Percentiles rank a stretch among this genome's conserved stretches.
Evolutionary conservation across 1,140 invertebrate genomes (phyloP).

Genomic region (Drosophila mauritiana): DNA sequence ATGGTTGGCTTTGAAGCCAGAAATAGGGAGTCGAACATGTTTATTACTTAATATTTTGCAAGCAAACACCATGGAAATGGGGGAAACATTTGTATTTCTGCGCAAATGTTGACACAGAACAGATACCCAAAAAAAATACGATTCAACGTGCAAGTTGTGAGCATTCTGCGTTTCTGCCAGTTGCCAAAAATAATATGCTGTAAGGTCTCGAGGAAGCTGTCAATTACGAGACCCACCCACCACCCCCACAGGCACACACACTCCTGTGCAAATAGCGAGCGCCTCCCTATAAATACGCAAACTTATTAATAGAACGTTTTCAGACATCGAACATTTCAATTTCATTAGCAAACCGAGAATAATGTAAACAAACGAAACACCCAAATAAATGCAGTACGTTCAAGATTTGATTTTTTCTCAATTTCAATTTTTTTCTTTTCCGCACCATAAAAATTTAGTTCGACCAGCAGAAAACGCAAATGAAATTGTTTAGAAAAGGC

Average conservation of each 20-base stretch:
- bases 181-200: constrained; percentile 52
- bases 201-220: constrained; percentile 46
- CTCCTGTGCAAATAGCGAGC: constrained; percentile 17
- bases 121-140: constrained; percentile 36
- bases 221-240: constrained; percentile 31
- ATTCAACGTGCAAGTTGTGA: constrained; percentile 35
- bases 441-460: constrained; percentile 26
- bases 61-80: constrained; percentile 37
- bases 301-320: constrained; percentile 40
- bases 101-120: constrained; percentile 46
- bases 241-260: constrained; percentile 12
- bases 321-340: constrained; percentile 47
- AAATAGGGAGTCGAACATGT: constrained; percentile 17
- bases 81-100: constrained; percentile 27
- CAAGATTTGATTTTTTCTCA: constrained; percentile 8
- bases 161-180: constrained; percentile 30
- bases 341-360: constrained; percentile 39
- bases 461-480: constrained; percentile 23
- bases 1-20: constrained; percentile 9
- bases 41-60: constrained; percentile 62
- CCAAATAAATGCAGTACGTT: constrained; percentile 4
- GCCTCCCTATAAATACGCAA: constrained; percentile 41
- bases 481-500: constrained; percentile 11
- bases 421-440: constrained; percentile 1
- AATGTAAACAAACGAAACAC: constrained; percentile 36